Base-by-base conservation (phyloP, 2,888 invertebrate genomes). In the Eretmocerus hayati region DNA sequence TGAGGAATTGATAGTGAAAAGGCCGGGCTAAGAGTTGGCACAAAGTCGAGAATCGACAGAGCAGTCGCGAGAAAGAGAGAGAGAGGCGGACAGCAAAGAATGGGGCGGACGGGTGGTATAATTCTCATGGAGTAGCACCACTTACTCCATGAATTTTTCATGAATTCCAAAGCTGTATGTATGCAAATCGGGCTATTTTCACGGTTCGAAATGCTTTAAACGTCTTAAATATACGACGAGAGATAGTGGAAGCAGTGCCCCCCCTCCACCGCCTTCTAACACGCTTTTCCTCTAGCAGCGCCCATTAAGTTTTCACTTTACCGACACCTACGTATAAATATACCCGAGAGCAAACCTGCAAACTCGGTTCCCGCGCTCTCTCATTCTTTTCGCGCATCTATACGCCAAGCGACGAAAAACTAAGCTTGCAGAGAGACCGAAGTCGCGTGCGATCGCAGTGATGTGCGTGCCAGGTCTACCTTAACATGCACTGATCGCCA, bases 131-230 rank as follows among this genome's bases (percentile, higher is more conserved):
- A 63, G 63, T 61, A 62, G 62, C 61, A 58, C 54, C 59, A 62
- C 63, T 62, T 62, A 56, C 56, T 54, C 62, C 62, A 65, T 66
- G 65, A 65, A 66, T 66, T 65, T 66, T 67, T 65, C 66, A 66
- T 66, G 65, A 66, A 64, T 66, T 61, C 61, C 61, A 53, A 63
- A 61, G 64, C 62, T 65, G 63, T 67, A 66, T 67, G 61, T 66
- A 67, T 66, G 66, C 64, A 66, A 66, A 67, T 66, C 57, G 57
- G 59, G 59, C 63, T 64, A 65, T 62, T 63, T 66, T 64, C 64
- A 60, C 62, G 61, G 64, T 64, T 64, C 61, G 59, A 61, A 64
- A 64, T 65, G 63, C 64, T 62, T 64, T 64, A 64, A 63, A 64
- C 60, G 63, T 59, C 59, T 66, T 64, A 64, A 65, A 65, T 65